Evolutionary conservation across 2,113 vertebrate species (phyloP).

Genomic region (Aleadryas rufinucha): DNA sequence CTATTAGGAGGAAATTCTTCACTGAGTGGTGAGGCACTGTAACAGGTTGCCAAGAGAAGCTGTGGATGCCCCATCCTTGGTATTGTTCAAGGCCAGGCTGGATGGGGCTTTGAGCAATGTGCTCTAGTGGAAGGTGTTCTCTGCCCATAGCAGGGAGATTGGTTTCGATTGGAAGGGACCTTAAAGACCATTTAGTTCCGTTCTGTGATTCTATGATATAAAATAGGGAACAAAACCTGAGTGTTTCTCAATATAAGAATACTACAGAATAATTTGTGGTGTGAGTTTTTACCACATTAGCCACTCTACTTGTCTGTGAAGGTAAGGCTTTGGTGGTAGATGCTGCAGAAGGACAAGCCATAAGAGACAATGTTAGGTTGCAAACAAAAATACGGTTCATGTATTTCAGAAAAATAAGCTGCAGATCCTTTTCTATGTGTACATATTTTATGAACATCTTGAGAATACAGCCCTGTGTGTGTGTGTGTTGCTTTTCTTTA

Average conservation of each 20-base stretch:
- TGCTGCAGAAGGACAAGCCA: rapidly evolving
- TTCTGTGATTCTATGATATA: not conserved
- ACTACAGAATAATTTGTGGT: not conserved
- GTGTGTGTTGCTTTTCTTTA: not conserved
- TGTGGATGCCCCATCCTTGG: not conserved
- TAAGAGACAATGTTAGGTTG: not conserved
- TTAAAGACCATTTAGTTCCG: not conserved
- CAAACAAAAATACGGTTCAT: not conserved
- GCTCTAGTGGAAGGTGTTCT: not conserved
- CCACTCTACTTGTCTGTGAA: not conserved
- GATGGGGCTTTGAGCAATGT: not conserved
- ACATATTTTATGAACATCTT: not conserved
- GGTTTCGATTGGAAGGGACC: not conserved
- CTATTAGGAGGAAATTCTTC: not conserved
- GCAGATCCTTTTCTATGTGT: not conserved
- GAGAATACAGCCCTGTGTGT: rapidly evolving
- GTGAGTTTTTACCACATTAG: not conserved
- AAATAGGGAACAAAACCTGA: rapidly evolving
- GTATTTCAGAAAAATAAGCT: not conserved
- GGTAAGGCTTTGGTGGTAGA: not conserved
- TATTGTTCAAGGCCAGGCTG: not conserved
- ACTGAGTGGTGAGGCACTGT: too few species aligned
- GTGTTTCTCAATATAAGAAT: rapidly evolving
- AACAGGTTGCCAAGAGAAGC: not conserved
- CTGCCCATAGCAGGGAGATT: not conserved